Evolutionary conservation across 2,797 vertebrate genomes (phyloP).

Genomic region (Champsocephalus esox): DNA sequence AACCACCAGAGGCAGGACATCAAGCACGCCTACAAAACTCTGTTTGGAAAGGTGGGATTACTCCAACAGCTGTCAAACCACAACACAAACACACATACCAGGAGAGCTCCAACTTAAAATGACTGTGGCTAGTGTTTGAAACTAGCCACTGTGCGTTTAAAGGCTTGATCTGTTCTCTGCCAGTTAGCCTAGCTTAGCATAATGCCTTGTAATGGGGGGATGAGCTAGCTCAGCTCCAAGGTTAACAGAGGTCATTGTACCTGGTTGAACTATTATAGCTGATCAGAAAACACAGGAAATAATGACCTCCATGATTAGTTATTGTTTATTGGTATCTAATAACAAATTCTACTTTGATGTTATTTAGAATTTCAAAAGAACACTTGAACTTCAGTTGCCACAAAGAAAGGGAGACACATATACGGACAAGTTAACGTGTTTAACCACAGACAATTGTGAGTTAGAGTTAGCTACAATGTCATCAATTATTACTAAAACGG

Average conservation of each 20-base stretch:
- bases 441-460: too few species aligned
- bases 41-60: slow-evolving; percentile 90
- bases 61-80: not conserved
- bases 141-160: not conserved
- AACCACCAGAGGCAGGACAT: slow-evolving; percentile 94
- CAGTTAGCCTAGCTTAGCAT: too few species aligned
- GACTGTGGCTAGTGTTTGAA: not conserved
- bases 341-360: too few species aligned
- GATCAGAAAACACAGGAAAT: not conserved
- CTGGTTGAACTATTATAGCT: not conserved
- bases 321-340: not conserved
- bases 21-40: slow-evolving; percentile 89
- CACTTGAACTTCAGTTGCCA: too few species aligned
- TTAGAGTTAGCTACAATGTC: too few species aligned
- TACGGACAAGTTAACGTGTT: too few species aligned
- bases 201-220: too few species aligned
- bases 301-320: not conserved
- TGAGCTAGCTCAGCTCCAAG: too few species aligned
- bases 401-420: too few species aligned
- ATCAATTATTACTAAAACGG: too few species aligned
- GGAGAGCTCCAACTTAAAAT: not conserved
- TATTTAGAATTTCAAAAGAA: too few species aligned
- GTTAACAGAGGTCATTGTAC: too few species aligned
- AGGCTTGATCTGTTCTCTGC: not conserved
- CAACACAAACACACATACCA: not conserved